Evolutionary conservation across 2,113 vertebrate species (phyloP).

Genomic region (Bagarius yarrelli): DNA sequence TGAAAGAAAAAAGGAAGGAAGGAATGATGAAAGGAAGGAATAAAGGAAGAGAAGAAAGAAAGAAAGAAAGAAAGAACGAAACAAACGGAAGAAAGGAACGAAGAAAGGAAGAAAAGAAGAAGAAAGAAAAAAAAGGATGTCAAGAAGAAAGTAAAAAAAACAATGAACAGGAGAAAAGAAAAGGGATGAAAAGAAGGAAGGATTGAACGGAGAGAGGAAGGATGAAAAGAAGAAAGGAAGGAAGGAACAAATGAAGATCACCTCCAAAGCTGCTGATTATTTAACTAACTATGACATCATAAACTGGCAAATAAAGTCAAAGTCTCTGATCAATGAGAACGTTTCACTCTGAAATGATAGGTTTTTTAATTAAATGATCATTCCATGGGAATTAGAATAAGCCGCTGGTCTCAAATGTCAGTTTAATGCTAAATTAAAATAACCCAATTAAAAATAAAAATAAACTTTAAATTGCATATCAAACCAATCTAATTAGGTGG

Average conservation of each 20-base stretch:
- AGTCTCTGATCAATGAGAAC: too few relatives aligned
- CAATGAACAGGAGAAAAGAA: not conserved
- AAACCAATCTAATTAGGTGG: constrained; percentile 12
- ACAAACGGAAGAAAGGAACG: too few relatives aligned
- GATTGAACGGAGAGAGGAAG: not conserved
- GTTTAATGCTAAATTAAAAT: constrained; percentile 1
- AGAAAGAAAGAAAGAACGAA: too few relatives aligned
- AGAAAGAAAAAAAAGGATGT: too few relatives aligned
- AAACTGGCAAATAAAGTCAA: not conserved
- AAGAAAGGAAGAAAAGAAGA: too few relatives aligned
- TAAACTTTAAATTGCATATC: constrained; percentile 2
- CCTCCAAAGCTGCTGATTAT: not conserved
- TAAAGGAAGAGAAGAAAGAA: not conserved
- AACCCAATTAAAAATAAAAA: constrained; percentile 21
- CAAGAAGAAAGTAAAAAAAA: not conserved
- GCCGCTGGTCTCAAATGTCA: not conserved
- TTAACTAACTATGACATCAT: not conserved
- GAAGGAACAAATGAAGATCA: not conserved
- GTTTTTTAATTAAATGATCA: not conserved
- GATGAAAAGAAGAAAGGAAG: not conserved
- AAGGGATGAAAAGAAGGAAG: not conserved
- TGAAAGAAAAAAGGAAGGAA: not conserved
- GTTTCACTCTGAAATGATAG: not conserved
- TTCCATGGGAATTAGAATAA: not conserved
- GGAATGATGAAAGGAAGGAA: not conserved